Percentiles rank a stretch among this genome's conserved stretches.
Evolutionary conservation across 2,888 invertebrate genomes (phyloP).

Genomic region (Drosophila fungiperda): DNA sequence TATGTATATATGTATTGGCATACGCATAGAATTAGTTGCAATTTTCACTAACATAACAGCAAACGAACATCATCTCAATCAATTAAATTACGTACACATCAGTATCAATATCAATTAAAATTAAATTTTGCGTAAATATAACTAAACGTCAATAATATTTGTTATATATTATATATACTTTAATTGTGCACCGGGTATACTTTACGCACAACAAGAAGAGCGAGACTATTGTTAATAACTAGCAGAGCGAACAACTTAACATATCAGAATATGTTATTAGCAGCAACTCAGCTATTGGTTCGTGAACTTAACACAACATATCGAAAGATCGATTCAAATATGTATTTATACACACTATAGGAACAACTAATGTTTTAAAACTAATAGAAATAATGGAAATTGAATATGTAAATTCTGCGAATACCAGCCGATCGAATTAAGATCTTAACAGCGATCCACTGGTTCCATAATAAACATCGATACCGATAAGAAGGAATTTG

Average conservation of each 20-base stretch:
- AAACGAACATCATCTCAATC: background rate
- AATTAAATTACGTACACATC: background rate
- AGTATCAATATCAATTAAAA: slow-evolving; percentile 6
- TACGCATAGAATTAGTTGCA: slow-evolving; percentile 5
- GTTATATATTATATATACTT: slow-evolving; percentile 26
- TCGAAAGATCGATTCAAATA: background rate
- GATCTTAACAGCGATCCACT: slow-evolving; percentile 9
- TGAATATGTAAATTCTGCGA: background rate
- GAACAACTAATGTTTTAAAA: background rate
- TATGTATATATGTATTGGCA: background rate
- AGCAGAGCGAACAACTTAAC: slow-evolving; percentile 16
- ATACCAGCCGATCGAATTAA: background rate
- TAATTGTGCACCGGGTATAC: slow-evolving; percentile 37
- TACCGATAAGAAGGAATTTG: slow-evolving; percentile 4
- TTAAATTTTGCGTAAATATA: slow-evolving; percentile 15
- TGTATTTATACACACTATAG: background rate
- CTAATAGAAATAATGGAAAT: too few relatives aligned
- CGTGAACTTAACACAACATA: background rate
- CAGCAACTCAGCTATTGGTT: slow-evolving; percentile 1
- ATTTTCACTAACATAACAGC: background rate
- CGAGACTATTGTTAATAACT: slow-evolving; percentile 18
- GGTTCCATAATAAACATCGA: slow-evolving; percentile 23
- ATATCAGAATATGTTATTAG: slow-evolving; percentile 27
- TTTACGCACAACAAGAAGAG: slow-evolving; percentile 20
- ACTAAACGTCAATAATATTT: slow-evolving; percentile 7